Base-by-base conservation (phyloP, 2,888 invertebrate genomes). In the Nymphalis c-album region DNA sequence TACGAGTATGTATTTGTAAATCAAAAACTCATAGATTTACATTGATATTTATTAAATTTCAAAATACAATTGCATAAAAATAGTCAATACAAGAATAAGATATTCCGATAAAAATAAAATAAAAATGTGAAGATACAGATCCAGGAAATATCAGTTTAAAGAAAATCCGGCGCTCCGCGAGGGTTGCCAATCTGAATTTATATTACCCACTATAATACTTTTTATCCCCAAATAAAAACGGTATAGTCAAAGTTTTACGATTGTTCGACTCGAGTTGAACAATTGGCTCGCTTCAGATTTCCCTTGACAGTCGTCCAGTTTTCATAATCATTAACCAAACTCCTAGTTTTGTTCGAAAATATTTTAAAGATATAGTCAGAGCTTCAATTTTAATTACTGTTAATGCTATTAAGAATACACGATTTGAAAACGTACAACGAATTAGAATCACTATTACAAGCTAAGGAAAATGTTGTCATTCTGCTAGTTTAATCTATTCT, bases 241-340 rank as follows among this genome's bases (percentile, higher is more conserved):
- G 62, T 73, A 71, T 63, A 62, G 69, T 60, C 48, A 66, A 75
- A 76, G 71, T 77, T 80, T 78, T 74, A 76, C 75, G 76, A 76
- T 71, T 76, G 76, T 76, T 74, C 62, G 71, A 73, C 66, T 68
- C 58, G 72, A 70, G 60, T 68, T 64, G 63, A 76, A 78, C 72
- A 68, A 68, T 73, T 69, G 74, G 66, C 67, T 67, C 75, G 83
- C 64, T 67, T 65, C 60, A 31, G 85, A 88, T 87, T 89, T 89
- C 89, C 90, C 88, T 71, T 70, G 88, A 78, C 83, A 79, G 78
- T 78, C 79, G 64, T 60, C 66, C 62, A 63, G 66, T 50, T 64
- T 53, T 68, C 63, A 64, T 62, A 55, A 62, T 63, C 64, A 65
- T 60, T 59, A 64, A 48, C 48, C 53, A 59, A 64, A 64, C 60